These are phyloP conservation scores for Clunio marinus DNA, from an alignment of 2,888 invertebrate genomes.

Conservation along the genomic window DNA sequence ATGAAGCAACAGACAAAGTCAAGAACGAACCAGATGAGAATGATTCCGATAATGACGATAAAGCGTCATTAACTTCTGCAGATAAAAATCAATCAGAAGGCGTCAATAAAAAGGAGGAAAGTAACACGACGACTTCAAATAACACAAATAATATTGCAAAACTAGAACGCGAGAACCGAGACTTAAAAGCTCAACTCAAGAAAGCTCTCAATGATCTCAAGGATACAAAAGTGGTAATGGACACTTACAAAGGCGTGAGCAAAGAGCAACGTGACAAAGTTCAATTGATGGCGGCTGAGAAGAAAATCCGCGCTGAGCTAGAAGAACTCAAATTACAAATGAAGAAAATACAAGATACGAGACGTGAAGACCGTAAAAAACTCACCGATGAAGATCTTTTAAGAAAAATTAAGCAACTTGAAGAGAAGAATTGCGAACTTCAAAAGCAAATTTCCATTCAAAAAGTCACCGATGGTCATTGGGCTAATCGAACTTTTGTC, in stretches of 20 bases:
- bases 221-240: conserved; percentile 87
- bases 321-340: conserved; percentile 83
- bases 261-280: conserved; percentile 96
- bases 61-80: conserved; percentile 44
- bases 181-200: conserved; percentile 87
- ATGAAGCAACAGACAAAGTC: conserved; percentile 47
- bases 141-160: conserved; percentile 40
- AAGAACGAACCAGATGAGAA: conserved; percentile 47
- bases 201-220: conserved; percentile 91
- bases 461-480: conserved; percentile 62
- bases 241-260: conserved; percentile 96
- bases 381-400: conserved; percentile 92
- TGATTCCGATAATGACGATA: conserved; percentile 46
- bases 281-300: conserved; percentile 91
- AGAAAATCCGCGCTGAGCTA: conserved; percentile 82
- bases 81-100: conserved; percentile 61
- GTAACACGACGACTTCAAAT: conserved; percentile 45
- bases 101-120: conserved; percentile 29
- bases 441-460: conserved; percentile 86
- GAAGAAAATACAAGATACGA: conserved; percentile 86
- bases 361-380: conserved; percentile 84
- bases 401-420: conserved; percentile 87
- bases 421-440: conserved; percentile 87
- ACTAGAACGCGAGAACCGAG: conserved; percentile 51
- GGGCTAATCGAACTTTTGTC: conserved; percentile 62